Conservation (phyloP, 2,888 invertebrate species). For the Pteria penguin region DNA sequence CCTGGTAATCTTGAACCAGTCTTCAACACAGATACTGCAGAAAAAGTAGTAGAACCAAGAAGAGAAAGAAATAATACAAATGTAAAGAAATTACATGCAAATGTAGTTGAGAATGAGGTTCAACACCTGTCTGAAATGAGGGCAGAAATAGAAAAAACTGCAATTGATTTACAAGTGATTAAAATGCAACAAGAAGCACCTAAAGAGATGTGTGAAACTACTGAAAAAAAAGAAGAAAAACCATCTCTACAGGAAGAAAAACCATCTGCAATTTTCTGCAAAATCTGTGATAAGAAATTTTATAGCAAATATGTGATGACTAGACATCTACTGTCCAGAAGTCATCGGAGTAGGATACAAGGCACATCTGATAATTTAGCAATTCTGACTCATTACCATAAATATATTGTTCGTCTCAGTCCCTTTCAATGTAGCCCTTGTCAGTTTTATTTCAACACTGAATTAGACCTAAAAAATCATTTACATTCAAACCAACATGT, state of each 20-base stretch:
- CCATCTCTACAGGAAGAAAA: not conserved
- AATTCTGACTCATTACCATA: slow-evolving; percentile 88
- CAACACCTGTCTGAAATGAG: not conserved
- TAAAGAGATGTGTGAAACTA: not conserved
- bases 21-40: not conserved
- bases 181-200: slow-evolving; percentile 4
- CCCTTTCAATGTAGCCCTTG: slow-evolving; percentile 93
- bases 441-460: slow-evolving; percentile 88
- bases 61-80: not conserved
- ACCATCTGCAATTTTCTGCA: slow-evolving; percentile 54
- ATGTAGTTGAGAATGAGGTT: not conserved
- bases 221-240: not conserved
- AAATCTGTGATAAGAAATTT: slow-evolving; percentile 73
- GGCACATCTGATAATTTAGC: slow-evolving; percentile 81
- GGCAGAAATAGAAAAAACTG: not conserved
- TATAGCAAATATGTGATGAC: slow-evolving; percentile 72
- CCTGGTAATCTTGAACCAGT: not conserved
- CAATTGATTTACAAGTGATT: not conserved
- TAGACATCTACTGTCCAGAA: slow-evolving; percentile 87
- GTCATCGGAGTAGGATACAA: slow-evolving; percentile 87
- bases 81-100: not conserved
- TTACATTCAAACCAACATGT: slow-evolving; percentile 62
- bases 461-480: slow-evolving; percentile 84
- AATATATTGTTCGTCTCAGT: slow-evolving; percentile 88
- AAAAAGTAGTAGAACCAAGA: not conserved